These are phyloP conservation scores for Cosmopolites sordidus DNA, from an alignment of 2,888 invertebrate species.

Conservation along the genomic window DNA sequence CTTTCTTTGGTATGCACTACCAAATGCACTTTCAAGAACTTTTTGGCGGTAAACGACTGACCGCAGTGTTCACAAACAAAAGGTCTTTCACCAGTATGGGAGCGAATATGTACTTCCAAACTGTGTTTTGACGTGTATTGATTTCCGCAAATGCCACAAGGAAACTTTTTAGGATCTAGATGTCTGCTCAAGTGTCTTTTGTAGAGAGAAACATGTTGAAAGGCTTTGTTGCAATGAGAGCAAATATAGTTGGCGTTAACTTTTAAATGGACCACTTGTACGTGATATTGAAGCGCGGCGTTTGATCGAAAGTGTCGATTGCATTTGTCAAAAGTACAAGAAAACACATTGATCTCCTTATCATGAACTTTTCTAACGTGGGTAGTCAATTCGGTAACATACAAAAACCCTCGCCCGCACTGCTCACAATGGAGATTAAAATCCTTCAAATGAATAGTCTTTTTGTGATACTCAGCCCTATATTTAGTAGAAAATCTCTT, in stretches of 20 bases:
- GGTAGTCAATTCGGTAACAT: conserved; percentile 17
- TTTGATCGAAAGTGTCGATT: background rate
- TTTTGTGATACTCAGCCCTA: conserved; percentile 54
- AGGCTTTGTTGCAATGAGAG: conserved; percentile 28
- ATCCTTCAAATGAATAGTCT: conserved; percentile 27
- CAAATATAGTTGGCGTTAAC: conserved; percentile 29
- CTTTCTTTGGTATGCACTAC: conserved; percentile 26
- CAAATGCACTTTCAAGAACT: conserved; percentile 21
- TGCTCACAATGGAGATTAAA: conserved; percentile 28
- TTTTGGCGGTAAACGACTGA: conserved; percentile 23
- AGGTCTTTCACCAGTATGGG: conserved; percentile 30
- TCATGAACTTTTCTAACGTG: conserved; percentile 25
- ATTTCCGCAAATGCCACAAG: conserved; percentile 18
- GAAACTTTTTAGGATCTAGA: conserved; percentile 10
- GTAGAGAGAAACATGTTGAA: conserved; percentile 24
- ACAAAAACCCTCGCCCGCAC: conserved; percentile 36
- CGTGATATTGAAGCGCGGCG: background rate
- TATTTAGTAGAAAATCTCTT: conserved; percentile 47
- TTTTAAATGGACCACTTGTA: conserved; percentile 27
- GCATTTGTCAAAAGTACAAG: conserved; percentile 10
- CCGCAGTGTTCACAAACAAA: conserved; percentile 28
- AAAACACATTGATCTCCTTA: conserved; percentile 7
- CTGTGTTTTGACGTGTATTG: conserved; percentile 19
- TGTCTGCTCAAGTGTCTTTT: conserved; percentile 24
- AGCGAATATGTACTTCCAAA: conserved; percentile 26